These are phyloP conservation scores for Crypturellus undulatus DNA, from an alignment of 2,113 vertebrate species.

Conservation along the genomic window DNA sequence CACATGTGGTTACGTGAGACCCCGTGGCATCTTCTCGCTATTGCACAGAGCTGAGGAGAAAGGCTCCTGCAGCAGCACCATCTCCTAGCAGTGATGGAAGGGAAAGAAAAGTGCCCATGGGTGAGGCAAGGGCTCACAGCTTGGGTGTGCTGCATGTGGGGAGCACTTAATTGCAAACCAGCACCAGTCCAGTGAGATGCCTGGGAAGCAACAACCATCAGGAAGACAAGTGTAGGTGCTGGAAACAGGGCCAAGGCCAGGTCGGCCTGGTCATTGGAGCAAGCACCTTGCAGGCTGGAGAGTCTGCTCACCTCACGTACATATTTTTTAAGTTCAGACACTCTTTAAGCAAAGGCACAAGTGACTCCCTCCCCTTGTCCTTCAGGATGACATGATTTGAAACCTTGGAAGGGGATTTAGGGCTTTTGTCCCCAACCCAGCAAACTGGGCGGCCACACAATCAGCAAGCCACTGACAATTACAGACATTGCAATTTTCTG, in stretches of 20 bases:
- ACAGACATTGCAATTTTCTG: constrained; percentile 69
- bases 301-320: background rate
- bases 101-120: background rate
- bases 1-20: too few relatives aligned
- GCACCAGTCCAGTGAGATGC: background rate
- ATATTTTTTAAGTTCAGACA: constrained; percentile 36
- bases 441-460: constrained; percentile 71
- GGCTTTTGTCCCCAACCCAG: constrained; percentile 10
- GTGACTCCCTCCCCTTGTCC: background rate
- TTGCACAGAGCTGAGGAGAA: too few relatives aligned
- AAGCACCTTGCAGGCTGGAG: background rate
- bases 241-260: background rate
- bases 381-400: background rate
- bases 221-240: background rate
- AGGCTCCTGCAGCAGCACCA: background rate
- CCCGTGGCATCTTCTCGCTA: background rate
- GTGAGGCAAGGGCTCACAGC: too few relatives aligned
- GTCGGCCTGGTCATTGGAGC: background rate
- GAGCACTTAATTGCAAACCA: too few relatives aligned
- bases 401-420: constrained; percentile 5
- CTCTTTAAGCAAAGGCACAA: background rate
- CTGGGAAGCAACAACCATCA: constrained; percentile 8
- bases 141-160: background rate
- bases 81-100: background rate
- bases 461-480: constrained; percentile 62